Evolutionary conservation across 2,888 invertebrate genomes (phyloP), one percentile per base, ranked within the genome.

Genomic region (Trissonchulus sp.): DNA sequence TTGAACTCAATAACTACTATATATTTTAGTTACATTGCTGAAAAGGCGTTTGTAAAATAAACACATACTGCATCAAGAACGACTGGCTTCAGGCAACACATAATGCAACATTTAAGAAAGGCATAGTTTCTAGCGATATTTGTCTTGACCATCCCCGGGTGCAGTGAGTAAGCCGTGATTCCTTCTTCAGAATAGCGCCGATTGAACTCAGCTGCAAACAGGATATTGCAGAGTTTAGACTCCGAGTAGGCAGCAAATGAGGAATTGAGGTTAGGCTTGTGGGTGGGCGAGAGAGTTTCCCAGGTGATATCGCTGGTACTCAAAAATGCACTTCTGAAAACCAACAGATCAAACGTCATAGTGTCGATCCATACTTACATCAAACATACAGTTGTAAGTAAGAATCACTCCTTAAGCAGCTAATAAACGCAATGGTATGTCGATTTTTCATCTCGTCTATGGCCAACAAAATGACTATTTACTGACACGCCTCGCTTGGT

Each of bases 241-340:
- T 93, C 90, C 83, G 94, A 94, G 85, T 96, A 97, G 0, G 93
- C 92, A 87, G 89, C 89, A 89, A 94, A 91, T 75, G 91, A 88
- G 87, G 90, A 31, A 37, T 75, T 73, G 15, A 73, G 33, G 31
- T 38, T 23, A 15, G 2, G 36, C 34, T 62, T 75, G 48, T 75
- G 75, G 31, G 89, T 88, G 72, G 92, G 91, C 1, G 92, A 91
- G 74, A 95, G 86, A 48, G 83, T 82, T 30, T 85, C 85, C 77
- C 83, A 83, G 15, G 79, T 82, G 2, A 88, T 79, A 48, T 85
- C 86, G 28, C 83, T 82, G 8, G 63, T 36, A 23, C 2, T 28
- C 65, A 75, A n/a, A n/a, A 65, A 65, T 8, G 68, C 28, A 15
- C 8, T 34, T 34, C 68, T 65, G 35, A 28, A 65, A 65, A n/a